Evolutionary conservation across 2,113 vertebrate species (phyloP), one percentile per base, ranked within the genome.

Genomic region (Octodon degus): DNA sequence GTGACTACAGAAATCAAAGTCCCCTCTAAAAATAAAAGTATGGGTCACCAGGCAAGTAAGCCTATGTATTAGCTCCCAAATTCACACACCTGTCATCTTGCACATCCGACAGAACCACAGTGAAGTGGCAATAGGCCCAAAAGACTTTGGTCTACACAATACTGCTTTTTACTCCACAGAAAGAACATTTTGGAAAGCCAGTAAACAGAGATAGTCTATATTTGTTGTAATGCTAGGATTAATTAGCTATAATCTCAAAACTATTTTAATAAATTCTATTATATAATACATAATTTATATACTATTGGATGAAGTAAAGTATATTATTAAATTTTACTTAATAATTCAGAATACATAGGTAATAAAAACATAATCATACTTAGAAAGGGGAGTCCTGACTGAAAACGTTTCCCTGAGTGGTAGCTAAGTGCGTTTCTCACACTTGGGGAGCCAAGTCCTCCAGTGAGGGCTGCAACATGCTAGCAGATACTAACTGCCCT

Each of bases 321-420:
- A 92, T 95, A 90, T 94, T 53, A 86, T 92, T 97, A 97, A 97
- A 98, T 97, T 50, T 81, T 95, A n/a, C 68, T 83, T 86, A 86
- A 93, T 93, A 81, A 13, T 90, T 95, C 30, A 79, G 53, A 97
- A 34, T 58, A 81, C 82, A 30, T 25, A 77, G 72, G 30, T 86
- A 83, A 34, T 93, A 96, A 92, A 96, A 89, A 62, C 76, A 60
- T 47, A 89, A 58, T 47, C 30, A 87, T 20, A 50, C 30, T 87
- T 86, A 68, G 17, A 93, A 30, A 95, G 40, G 55, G 13, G n/a
- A 60, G 1, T 60, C 50, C 19, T 70, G 50, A 47, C 58, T 88
- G 85, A 27, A 96, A 92, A 62, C 67, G n/a, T 37, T 89, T 68
- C 53, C 34, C 62, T 67, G 55, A 43, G 30, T 86, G 2, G 6